Base-by-base conservation (phyloP, 2,888 invertebrate species). In the Frankliniella intonsa region DNA sequence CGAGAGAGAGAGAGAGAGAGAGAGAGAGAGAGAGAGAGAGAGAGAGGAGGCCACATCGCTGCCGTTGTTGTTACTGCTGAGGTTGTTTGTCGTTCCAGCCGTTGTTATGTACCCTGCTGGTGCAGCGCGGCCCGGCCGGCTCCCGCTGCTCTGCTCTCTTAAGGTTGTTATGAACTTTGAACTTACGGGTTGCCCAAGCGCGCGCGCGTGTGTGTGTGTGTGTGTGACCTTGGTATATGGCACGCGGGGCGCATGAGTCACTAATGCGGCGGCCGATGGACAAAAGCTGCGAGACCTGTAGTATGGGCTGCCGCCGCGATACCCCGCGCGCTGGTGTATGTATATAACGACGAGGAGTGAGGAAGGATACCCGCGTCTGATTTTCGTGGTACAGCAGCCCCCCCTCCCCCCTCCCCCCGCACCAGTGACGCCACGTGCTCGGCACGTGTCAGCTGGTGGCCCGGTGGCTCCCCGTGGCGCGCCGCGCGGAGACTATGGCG, bases 121-220 rank as follows among this genome's bases (percentile, higher is more conserved):
- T 55, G 55, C 55, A 0, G 55, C 55, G 55, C 55, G 2, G 55
- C n/a, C n/a, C n/a, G 22, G 19, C 10, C 62, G 17, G 62, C 62
- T 62, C 19, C 62, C 69, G 69, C 25, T 76, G 69, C 22, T 55
- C 55, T 76, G 69, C 25, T 76, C 69, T 76, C 22, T 76, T 25
- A 25, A 76, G 69, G 25, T 76, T 76, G 69, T 76, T 25, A 12
- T 76, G 69, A 76, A 76, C 69, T 76, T 76, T 76, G 69, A 76
- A 76, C 69, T 76, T 76, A 76, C 22, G 38, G 69, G 69, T 76
- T 76, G 69, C 22, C 69, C 69, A 22, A 76, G 69, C 69, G 69
- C 8, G 69, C 8, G 69, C 3, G 69, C 22, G 69, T 76, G 69
- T 22, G 69, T 22, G 22, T 11, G 69, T 9, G 65, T 65, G 65